Evolutionary conservation across 1,140 invertebrate species (phyloP).

Genomic region (Theocolax elegans): DNA sequence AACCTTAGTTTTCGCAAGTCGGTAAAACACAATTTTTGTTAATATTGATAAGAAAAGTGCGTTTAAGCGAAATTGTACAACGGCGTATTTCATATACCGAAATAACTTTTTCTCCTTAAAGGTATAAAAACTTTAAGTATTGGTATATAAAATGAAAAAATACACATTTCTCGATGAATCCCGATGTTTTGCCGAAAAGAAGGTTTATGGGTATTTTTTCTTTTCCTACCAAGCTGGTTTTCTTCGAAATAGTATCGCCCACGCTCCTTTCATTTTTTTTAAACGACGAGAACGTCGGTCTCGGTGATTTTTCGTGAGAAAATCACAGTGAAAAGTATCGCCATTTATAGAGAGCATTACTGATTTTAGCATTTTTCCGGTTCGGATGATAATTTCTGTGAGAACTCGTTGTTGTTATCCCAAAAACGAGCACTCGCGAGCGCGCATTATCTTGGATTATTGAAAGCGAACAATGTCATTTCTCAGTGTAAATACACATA

Average conservation of each 20-base stretch:
- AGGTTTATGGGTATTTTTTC: too few relatives aligned
- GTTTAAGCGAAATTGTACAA: too few relatives aligned
- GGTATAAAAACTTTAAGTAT: too few relatives aligned
- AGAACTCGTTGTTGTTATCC: neutral
- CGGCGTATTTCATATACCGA: too few relatives aligned
- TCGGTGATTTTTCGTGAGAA: neutral
- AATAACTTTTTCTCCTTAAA: too few relatives aligned
- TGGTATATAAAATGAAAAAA: too few relatives aligned
- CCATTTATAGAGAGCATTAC: slow-evolving; percentile 12
- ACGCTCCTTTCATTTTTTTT: slow-evolving; percentile 2
- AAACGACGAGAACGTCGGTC: too few relatives aligned
- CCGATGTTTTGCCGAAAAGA: too few relatives aligned
- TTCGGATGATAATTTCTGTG: slow-evolving; percentile 16
- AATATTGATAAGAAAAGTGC: neutral
- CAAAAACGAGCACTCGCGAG: neutral
- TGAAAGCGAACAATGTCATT: too few relatives aligned
- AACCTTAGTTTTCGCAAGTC: neutral
- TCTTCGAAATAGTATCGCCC: neutral
- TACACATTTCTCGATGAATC: too few relatives aligned
- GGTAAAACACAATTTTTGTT: neutral
- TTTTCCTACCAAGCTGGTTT: neutral
- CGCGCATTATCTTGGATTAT: too few relatives aligned
- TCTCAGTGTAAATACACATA: too few relatives aligned
- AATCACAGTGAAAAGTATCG: neutral
- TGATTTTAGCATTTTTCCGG: neutral